Conservation (phyloP, 1,140 invertebrate genomes). For the Bombus confusus region DNA sequence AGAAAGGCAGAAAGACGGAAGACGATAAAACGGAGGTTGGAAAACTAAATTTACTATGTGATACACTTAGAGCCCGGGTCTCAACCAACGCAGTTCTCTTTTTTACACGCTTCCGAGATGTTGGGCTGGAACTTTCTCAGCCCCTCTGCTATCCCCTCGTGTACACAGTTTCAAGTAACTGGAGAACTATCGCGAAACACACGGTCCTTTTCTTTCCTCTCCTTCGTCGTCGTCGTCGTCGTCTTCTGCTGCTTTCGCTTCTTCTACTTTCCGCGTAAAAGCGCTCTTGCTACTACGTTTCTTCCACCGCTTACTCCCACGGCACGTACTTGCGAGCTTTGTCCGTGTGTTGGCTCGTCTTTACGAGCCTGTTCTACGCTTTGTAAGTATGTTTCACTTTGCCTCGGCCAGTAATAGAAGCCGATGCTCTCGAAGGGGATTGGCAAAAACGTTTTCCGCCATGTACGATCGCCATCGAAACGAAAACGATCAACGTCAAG, state of each 20-base stretch:
- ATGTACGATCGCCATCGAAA: neutral
- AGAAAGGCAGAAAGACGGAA: neutral
- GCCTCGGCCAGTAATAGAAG: constrained; percentile 21
- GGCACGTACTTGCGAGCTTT: constrained; percentile 55
- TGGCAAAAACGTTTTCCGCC: constrained; percentile 22
- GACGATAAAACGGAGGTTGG: constrained; percentile 67
- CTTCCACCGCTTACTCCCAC: constrained; percentile 49
- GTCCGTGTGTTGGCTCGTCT: constrained; percentile 36
- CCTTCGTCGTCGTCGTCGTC: neutral
- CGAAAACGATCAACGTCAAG: neutral
- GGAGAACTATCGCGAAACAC: constrained; percentile 64
- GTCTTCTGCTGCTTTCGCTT: neutral
- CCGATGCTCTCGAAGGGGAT: constrained; percentile 35
- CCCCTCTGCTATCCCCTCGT: constrained; percentile 1
- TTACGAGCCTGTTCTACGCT: constrained; percentile 49
- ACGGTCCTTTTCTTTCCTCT: constrained; percentile 18
- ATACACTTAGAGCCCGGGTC: constrained; percentile 78
- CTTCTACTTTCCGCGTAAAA: constrained; percentile 22
- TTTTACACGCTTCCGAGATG: constrained; percentile 81
- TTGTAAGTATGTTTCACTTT: constrained; percentile 60
- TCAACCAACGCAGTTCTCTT: constrained; percentile 67
- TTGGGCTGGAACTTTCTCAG: constrained; percentile 74
- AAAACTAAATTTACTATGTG: constrained; percentile 83
- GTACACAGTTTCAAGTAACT: constrained; percentile 59
- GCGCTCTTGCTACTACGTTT: constrained; percentile 29